Base-by-base conservation (phyloP, 2,113 vertebrate genomes). In the Corydoras sp. region DNA sequence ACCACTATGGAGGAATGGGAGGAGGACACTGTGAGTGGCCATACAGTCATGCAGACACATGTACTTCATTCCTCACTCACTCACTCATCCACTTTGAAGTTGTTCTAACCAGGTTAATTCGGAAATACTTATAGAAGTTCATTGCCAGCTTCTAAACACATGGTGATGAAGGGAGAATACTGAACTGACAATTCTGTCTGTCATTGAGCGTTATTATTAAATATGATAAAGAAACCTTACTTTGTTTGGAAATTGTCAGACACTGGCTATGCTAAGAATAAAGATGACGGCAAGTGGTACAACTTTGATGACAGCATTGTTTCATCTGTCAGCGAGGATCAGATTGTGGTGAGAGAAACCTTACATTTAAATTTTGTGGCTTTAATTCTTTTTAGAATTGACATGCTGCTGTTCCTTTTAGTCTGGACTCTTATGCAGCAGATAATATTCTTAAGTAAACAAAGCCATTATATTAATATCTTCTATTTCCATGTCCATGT, bases 1-100 rank as follows among this genome's bases (percentile, higher is more conserved):
- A 99, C 89, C 97, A 99, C 88, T 99, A 99, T 24, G 97, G 97
- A 81, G 97, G 97, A 69, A 97, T 99, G 96, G 96, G 97, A 79
- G 97, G 97, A 81, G 97, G 97, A 76, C 97, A 99, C 70, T 99
- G 96, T 99, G 90, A 97, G 96, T 91, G 77, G 18, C 58, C 60
- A 56, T 9, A 9, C 68, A 7, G 24, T 2, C 49, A 7, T 50
- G 30, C 63, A 58, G 12, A 67, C 24, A 60, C 4, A n/a, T 56
- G 29, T 8, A 43, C 2, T 43, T 43, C 6, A 6, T 12, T 53
- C 7, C 35, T 5, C 35, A 43, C 35, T 43, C 32, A 35, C 32
- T 4, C 35, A 43, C 35, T 43, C 7, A 43, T 5, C 4, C 35
- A 43, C 4, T 43, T 43, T 43, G 35, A 5, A 43, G 35, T 43